Base-by-base conservation (phyloP, 2,888 invertebrate species). In the Helicoverpa assulta region DNA sequence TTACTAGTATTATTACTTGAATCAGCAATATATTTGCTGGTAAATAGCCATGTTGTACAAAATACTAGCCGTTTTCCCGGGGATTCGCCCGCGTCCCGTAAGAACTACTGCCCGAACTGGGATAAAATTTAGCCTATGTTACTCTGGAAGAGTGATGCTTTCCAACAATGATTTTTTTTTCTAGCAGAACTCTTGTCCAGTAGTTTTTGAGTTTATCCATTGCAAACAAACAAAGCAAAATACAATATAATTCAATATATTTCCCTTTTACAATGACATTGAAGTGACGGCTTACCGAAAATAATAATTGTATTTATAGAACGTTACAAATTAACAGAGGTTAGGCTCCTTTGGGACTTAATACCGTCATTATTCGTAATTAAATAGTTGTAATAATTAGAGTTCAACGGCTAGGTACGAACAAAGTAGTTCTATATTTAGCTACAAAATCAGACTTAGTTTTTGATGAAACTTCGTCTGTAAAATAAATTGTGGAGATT, bases 261-360 rank as follows among this genome's bases (percentile, higher is more conserved):
- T n/a, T n/a, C n/a, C n/a, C n/a, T n/a, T n/a, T n/a, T n/a, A 43
- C 16, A 19, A 19, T 18, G 8, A 6, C 19, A 18, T 51, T 6
- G 51, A 10, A 51, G 4, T 51, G 14, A n/a, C 12, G 47, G 43
- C 4, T 12, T 14, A 43, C 43, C 14, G 3, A 43, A 43, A 53
- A 10, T 8, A 33, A 8, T 1, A 37, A 12, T 14, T 47, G 61
- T 71, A 61, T 47, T n/a, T n/a, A 37, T 61, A 70, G 29, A 53
- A 53, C 19, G 53, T 53, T 33, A 57, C n/a, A 70, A 47, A 57
- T 76, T 6, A 76, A 29, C 47, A 55, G 7, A 40, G 19, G n/a
- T 14, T 10, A 47, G 56, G 37, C 8, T 56, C 72, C 37, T 70
- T 7, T 14, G 72, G 76, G 72, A 50, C 5, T 19, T 10, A 14